Percentiles rank a stretch among this genome's conserved stretches.
These are phyloP conservation scores for Cephus rjabovi DNA, from an alignment of 2,888 invertebrate genomes.

Conservation along the genomic window DNA sequence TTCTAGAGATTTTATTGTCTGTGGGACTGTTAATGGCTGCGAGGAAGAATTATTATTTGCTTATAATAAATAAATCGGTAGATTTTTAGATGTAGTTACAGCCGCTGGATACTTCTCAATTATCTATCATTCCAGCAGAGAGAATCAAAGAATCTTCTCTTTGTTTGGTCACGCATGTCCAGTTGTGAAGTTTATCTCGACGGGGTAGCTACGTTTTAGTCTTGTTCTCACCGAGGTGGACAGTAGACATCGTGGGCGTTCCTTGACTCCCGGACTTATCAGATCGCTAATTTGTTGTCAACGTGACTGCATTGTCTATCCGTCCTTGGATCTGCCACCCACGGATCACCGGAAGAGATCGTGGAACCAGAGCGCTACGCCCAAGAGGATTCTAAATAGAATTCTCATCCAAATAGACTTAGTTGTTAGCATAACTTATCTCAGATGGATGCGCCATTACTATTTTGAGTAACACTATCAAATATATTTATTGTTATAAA, in stretches of 20 bases:
- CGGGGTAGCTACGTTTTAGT: background rate
- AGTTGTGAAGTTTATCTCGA: background rate
- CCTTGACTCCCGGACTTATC: constrained; percentile 18
- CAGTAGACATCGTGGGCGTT: background rate
- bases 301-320: constrained; percentile 10
- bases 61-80: background rate
- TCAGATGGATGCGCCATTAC: background rate
- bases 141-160: background rate
- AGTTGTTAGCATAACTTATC: background rate
- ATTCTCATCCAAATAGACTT: background rate
- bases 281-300: constrained; percentile 22
- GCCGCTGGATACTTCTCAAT: background rate
- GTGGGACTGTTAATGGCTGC: background rate
- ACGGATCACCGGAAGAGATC: background rate
- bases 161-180: background rate
- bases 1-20: too few species aligned
- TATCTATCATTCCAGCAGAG: background rate
- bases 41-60: background rate
- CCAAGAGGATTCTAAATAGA: background rate
- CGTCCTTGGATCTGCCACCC: background rate
- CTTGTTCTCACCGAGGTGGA: background rate
- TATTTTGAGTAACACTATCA: background rate
- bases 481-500: background rate
- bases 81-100: background rate
- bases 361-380: background rate